Evolutionary conservation across 2,113 vertebrate genomes (phyloP).

Genomic region (Paramisgurnus dabryanus): DNA sequence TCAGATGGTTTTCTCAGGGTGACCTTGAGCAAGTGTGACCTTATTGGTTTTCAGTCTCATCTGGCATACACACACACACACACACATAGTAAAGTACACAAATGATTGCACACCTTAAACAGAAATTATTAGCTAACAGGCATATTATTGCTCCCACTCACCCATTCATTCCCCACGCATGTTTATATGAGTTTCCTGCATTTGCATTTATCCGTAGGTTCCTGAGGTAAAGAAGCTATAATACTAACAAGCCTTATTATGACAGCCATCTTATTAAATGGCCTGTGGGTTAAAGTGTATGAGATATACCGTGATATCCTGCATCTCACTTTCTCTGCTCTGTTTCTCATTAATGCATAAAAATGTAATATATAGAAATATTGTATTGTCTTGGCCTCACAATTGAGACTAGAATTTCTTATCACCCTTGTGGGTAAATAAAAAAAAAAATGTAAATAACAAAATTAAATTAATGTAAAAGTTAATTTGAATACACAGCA

Average conservation of each 20-base stretch:
- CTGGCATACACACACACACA: neutral
- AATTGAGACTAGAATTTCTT: neutral
- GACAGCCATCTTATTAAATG: neutral
- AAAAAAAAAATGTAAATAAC: too few relatives aligned
- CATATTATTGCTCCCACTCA: conserved; percentile 18
- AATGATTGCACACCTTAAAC: neutral
- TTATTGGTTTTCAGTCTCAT: conserved; percentile 1
- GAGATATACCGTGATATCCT: neutral
- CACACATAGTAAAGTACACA: neutral
- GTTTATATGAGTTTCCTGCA: neutral
- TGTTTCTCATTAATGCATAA: too few relatives aligned
- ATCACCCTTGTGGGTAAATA: too few relatives aligned
- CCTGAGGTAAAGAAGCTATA: conserved; percentile 19
- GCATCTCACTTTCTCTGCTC: neutral
- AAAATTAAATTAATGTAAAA: too few relatives aligned
- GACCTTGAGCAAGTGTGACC: conserved; percentile 29
- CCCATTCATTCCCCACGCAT: neutral
- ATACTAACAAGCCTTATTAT: conserved; percentile 22
- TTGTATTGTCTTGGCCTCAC: neutral
- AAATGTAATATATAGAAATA: neutral
- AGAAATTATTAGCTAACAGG: conserved; percentile 13
- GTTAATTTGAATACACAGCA: too few relatives aligned
- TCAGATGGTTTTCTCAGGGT: conserved; percentile 15
- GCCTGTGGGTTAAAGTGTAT: conserved; percentile 27
- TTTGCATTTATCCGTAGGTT: conserved; percentile 21